Evolutionary conservation across 1,140 invertebrate genomes (phyloP), one percentile per base, ranked within the genome.

Genomic region (Drosophila bocqueti): DNA sequence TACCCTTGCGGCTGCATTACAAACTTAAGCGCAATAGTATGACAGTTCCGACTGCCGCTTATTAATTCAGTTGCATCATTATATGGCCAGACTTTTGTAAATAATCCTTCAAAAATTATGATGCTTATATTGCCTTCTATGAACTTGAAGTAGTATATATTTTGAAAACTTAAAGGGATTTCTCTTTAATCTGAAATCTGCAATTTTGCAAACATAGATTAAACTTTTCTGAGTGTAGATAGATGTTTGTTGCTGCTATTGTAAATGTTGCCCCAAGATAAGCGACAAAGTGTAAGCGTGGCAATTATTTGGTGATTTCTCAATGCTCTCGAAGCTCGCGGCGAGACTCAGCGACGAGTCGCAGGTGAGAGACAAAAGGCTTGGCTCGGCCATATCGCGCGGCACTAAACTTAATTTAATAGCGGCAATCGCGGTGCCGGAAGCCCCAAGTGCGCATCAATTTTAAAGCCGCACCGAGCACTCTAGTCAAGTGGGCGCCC

Each of bases 271-370:
- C 74, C 78, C 73, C 72, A 72, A 90, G 86, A 89, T 90, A 89
- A 89, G 79, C 85, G 80, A 90, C 85, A 90, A 90, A 90, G 82
- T 91, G 82, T 90, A 90, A 90, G 82, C 86, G 72, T 71, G 68
- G 85, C 82, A 90, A 90, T 90, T 90, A 90, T 90, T 91, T 85
- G 82, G 86, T 81, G 86, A 90, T 90, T 90, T 90, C 68, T 90
- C 85, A 91, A 89, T 71, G 69, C 55, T 42, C 47, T 57, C 34
- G 36, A 31, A 52, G 55, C 54, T 16, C 26, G n/a, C 8, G 50
- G 49, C 47, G 15, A 36, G 21, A 57, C 24, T 45, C 36, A 15
- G 61, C 43, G 46, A 40, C 46, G 55, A 62, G 38, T 60, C 29
- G 66, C 38, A 66, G 36, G 62, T 77, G 46, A 60, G 47, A 79